A percentile compares a stretch with the other conserved stretches of the same genome.
Evolutionary conservation across 2,888 invertebrate species (phyloP).

Genomic region (Callyntrura guangdongensis): DNA sequence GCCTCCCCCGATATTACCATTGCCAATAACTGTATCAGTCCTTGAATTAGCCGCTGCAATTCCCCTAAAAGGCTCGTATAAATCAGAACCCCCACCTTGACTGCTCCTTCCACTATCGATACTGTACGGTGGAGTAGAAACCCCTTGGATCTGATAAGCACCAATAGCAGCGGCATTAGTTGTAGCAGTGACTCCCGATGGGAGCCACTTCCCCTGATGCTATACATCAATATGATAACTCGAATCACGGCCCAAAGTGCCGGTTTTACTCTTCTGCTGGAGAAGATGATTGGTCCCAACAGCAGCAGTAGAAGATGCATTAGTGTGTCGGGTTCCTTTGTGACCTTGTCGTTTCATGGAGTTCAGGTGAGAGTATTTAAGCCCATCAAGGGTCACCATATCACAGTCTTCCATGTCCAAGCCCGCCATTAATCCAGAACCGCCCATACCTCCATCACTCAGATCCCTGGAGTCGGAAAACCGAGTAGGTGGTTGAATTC

Average conservation of each 20-base stretch:
- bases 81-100: slow-evolving; percentile 69
- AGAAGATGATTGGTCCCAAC: slow-evolving; percentile 77
- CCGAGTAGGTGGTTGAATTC: slow-evolving; percentile 94
- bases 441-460: slow-evolving; percentile 80
- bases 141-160: slow-evolving; percentile 65
- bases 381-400: slow-evolving; percentile 69
- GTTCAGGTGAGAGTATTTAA: slow-evolving; percentile 74
- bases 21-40: slow-evolving; percentile 19
- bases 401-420: slow-evolving; percentile 72
- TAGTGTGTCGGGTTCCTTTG: slow-evolving; percentile 66
- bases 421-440: slow-evolving; percentile 74
- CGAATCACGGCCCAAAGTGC: slow-evolving; percentile 78
- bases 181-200: slow-evolving; percentile 49
- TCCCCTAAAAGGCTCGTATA: slow-evolving; percentile 63
- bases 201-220: slow-evolving; percentile 78
- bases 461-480: slow-evolving; percentile 90
- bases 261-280: slow-evolving; percentile 75
- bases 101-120: slow-evolving; percentile 71
- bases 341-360: slow-evolving; percentile 79
- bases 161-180: not conserved
- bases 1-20: slow-evolving; percentile 45
- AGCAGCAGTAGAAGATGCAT: slow-evolving; percentile 56
- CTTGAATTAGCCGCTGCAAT: slow-evolving; percentile 31
- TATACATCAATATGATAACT: slow-evolving; percentile 82
- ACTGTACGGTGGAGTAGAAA: slow-evolving; percentile 65